Evolutionary conservation across 2,797 vertebrate species (phyloP).

Genomic region (Tamandua tetradactyla): DNA sequence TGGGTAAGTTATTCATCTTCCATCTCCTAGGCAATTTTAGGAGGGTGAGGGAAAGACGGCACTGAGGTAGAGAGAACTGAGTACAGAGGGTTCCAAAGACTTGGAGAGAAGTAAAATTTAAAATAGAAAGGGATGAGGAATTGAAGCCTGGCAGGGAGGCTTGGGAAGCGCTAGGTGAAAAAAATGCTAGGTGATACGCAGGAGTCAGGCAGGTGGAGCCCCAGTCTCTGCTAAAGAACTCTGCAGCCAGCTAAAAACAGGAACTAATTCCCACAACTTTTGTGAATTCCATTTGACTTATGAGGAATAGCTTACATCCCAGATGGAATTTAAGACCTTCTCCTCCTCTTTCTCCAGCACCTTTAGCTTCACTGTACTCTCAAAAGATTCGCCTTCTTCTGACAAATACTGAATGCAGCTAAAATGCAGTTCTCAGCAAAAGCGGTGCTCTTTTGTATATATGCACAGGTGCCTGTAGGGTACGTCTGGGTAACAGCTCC

Average conservation of each 20-base stretch:
- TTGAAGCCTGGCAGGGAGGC: neutral
- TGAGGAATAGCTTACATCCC: neutral
- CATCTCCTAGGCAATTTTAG: neutral
- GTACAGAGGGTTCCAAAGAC: neutral
- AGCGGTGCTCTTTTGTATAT: constrained; percentile 42
- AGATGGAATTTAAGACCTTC: neutral
- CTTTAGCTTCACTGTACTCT: neutral
- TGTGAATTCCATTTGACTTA: neutral
- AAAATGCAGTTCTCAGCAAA: constrained; percentile 74
- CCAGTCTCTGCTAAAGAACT: neutral
- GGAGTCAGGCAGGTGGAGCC: neutral
- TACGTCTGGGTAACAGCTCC: neutral
- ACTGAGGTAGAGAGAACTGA: neutral
- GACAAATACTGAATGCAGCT: constrained; percentile 63
- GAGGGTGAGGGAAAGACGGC: neutral
- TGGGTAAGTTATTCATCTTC: neutral
- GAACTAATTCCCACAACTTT: neutral
- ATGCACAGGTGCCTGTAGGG: constrained; percentile 61
- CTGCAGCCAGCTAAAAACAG: neutral
- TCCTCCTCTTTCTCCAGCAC: neutral
- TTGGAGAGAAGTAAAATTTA: neutral
- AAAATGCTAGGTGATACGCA: neutral
- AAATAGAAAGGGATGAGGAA: neutral
- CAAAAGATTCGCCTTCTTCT: constrained; percentile 51
- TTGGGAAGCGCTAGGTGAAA: neutral